Conservation (phyloP, 2,888 invertebrate genomes). For the Hoplodrina ambigua region DNA sequence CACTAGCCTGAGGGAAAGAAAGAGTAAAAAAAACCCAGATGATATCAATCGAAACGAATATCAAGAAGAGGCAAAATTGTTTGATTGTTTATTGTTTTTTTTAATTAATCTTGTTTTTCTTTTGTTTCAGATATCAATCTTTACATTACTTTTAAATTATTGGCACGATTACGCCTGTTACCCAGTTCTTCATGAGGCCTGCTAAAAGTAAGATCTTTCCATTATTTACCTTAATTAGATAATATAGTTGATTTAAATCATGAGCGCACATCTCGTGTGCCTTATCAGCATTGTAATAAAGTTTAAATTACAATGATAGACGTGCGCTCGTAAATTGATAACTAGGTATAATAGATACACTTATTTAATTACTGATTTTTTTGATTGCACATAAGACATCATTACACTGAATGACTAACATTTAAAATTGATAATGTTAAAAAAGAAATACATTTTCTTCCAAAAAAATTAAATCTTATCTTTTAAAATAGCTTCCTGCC, state of each 20-base stretch:
- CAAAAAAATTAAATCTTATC: neutral
- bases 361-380: neutral
- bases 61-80: too few species aligned
- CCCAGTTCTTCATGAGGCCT: conserved; percentile 65
- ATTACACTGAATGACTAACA: neutral
- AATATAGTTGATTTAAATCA: conserved; percentile 3
- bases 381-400: conserved; percentile 1
- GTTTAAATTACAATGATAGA: conserved; percentile 9
- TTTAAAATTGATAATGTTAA: too few species aligned
- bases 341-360: neutral
- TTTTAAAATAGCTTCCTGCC: neutral
- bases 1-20: too few species aligned
- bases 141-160: conserved; percentile 60
- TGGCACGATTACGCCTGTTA: conserved; percentile 32
- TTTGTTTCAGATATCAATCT: conserved; percentile 84
- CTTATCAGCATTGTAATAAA: neutral
- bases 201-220: conserved; percentile 81
- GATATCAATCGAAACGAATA: too few species aligned
- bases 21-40: too few species aligned
- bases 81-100: too few species aligned
- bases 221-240: conserved; percentile 64
- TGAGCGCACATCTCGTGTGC: neutral
- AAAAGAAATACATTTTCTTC: too few species aligned
- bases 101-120: conserved; percentile 42
- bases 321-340: conserved; percentile 15